Evolutionary conservation across 2,113 vertebrate genomes (phyloP).

Genomic region (Ophiodon elongatus): DNA sequence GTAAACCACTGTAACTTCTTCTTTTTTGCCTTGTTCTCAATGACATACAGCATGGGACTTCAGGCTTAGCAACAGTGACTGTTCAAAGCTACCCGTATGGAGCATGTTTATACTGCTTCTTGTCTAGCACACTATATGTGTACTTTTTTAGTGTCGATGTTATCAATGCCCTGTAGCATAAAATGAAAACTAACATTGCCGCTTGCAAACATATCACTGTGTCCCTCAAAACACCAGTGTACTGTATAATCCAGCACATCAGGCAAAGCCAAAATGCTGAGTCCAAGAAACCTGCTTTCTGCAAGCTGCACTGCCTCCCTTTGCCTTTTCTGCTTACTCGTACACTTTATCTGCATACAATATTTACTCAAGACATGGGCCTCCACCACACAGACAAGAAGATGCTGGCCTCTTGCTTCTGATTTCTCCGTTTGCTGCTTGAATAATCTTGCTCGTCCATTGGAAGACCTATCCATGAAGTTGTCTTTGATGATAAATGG

Average conservation of each 20-base stretch:
- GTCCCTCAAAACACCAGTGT: constrained; percentile 47
- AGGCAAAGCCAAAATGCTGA: constrained; percentile 72
- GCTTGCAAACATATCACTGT: constrained; percentile 43
- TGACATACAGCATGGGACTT: neutral
- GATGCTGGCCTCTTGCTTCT: constrained; percentile 42
- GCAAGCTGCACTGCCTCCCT: constrained; percentile 45
- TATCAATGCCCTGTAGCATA: neutral
- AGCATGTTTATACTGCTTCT: neutral
- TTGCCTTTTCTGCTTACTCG: constrained; percentile 74
- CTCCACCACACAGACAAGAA: constrained; percentile 54
- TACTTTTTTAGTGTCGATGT: neutral
- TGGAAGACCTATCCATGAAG: constrained; percentile 66
- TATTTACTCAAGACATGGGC: constrained; percentile 73
- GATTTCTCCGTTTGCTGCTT: constrained; percentile 67
- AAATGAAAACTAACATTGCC: constrained; percentile 50
- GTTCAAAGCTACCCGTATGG: constrained; percentile 13
- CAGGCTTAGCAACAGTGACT: neutral
- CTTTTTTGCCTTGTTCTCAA: neutral
- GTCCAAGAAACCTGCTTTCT: constrained; percentile 60
- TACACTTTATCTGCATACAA: constrained; percentile 72
- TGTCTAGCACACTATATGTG: neutral
- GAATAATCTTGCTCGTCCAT: constrained; percentile 72
- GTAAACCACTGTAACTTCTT: constrained; percentile 1
- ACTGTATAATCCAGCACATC: constrained; percentile 61
- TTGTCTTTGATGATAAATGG: constrained; percentile 81